Conservation (phyloP, 2,888 invertebrate genomes). For the Machimus rusticus region DNA sequence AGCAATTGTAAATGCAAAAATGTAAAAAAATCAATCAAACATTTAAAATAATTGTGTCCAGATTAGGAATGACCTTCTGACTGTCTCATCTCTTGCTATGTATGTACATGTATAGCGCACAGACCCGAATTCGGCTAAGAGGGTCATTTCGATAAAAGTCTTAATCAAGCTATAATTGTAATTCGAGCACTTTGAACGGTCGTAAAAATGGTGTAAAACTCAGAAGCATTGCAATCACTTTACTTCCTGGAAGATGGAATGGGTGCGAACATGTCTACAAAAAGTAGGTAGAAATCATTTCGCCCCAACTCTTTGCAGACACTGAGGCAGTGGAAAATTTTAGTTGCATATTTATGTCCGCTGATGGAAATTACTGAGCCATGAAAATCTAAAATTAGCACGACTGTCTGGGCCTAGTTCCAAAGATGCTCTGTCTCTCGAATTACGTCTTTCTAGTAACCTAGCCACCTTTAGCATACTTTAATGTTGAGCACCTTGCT, state of each 20-base stretch:
- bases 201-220: not conserved
- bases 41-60: not conserved
- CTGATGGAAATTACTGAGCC: not conserved
- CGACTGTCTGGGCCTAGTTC: not conserved
- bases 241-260: not conserved
- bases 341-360: not conserved
- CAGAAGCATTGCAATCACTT: not conserved
- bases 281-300: not conserved
- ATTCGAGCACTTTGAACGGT: not conserved
- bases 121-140: not conserved
- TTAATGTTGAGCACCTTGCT: not conserved
- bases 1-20: not conserved
- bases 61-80: not conserved
- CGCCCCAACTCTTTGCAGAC: not conserved
- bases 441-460: not conserved
- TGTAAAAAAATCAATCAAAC: not conserved
- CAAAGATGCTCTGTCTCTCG: not conserved
- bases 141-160: not conserved
- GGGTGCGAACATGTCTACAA: not conserved
- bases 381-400: not conserved
- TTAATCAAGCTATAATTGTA: not conserved
- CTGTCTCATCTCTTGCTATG: not conserved
- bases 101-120: not conserved
- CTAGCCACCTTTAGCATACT: not conserved
- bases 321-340: not conserved